phyloP scores from a whole-genome alignment of 35 echinoderm and acorn worm genomes.

The Eucidaris tribuloides region DNA sequence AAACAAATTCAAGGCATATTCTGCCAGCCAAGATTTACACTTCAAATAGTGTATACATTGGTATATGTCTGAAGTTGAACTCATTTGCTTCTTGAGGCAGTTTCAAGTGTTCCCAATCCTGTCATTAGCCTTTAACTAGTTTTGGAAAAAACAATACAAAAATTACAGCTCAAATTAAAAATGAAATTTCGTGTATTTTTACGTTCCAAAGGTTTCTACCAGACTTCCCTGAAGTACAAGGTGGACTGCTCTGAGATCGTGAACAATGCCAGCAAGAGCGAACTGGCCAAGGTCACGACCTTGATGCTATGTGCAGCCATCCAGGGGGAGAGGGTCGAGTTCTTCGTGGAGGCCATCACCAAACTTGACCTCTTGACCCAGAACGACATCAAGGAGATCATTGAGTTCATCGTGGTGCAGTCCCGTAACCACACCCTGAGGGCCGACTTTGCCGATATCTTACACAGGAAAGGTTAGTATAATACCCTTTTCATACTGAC shows the following conservation, averaged over 20 bases:
- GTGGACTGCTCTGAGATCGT: constrained; percentile 64
- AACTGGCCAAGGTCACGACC: constrained; percentile 71
- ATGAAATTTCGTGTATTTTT: no score
- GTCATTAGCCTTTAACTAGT: no score
- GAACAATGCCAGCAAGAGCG: constrained; percentile 35
- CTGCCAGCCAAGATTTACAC: no score
- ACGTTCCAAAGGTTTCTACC: constrained; percentile 53
- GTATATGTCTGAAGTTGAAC: no score
- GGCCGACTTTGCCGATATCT: constrained; percentile 62
- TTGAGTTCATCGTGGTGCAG: constrained; percentile 56
- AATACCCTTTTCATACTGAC: no score
- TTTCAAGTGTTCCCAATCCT: no score
- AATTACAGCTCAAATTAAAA: no score
- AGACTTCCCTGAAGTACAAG: constrained; percentile 54
- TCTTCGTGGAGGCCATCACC: constrained; percentile 91
- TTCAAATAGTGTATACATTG: no score
- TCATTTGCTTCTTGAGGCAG: no score
- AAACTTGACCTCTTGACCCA: constrained; percentile 67
- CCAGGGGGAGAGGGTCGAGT: constrained; percentile 63
- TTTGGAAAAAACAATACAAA: neutral
- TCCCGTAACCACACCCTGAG: constrained; percentile 35
- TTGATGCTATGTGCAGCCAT: constrained; percentile 74
- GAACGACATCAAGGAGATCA: constrained; percentile 82
- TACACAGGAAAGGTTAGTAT: constrained; percentile 68
- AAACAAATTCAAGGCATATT: no score